Percentiles rank a stretch among this genome's conserved stretches.
These are phyloP conservation scores for Athalia cordata DNA, from an alignment of 2,888 invertebrate genomes.

Conservation along the genomic window DNA sequence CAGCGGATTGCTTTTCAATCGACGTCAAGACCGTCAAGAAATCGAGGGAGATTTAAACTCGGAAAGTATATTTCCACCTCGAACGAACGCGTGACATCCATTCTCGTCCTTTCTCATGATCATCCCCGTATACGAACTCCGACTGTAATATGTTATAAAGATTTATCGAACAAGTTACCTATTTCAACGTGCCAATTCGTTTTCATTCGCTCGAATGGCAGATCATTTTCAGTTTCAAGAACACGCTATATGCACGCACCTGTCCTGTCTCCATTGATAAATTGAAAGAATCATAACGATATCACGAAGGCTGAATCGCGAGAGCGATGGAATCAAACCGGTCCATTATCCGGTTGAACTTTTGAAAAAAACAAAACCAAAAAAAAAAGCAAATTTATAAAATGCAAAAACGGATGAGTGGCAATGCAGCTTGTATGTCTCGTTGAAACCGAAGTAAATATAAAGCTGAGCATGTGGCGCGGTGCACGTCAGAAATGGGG, in stretches of 20 bases:
- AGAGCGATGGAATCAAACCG: too few relatives aligned
- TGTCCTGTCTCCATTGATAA: too few relatives aligned
- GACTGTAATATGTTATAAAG: constrained; percentile 2
- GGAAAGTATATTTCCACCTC: constrained; percentile 26
- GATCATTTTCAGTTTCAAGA: constrained; percentile 1
- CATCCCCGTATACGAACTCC: neutral
- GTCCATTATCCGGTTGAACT: too few relatives aligned
- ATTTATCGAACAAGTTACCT: constrained; percentile 21
- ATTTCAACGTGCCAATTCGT: constrained; percentile 25
- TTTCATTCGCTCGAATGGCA: neutral
- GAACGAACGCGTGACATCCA: constrained; percentile 6
- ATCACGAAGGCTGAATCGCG: too few relatives aligned
- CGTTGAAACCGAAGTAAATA: constrained; percentile 28
- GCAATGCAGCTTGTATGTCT: neutral
- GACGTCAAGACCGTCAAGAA: constrained; percentile 17
- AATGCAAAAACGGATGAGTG: neutral
- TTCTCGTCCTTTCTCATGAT: neutral
- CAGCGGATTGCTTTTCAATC: constrained; percentile 24
- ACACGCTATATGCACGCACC: too few relatives aligned
- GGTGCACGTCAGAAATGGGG: neutral
- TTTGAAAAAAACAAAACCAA: neutral
- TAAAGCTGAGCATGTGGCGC: neutral
- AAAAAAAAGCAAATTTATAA: neutral
- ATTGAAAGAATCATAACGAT: too few relatives aligned
- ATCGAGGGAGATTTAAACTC: constrained; percentile 10